These are phyloP conservation scores for Meloidogyne exigua DNA, from an alignment of 1,140 invertebrate genomes.

Conservation along the genomic window DNA sequence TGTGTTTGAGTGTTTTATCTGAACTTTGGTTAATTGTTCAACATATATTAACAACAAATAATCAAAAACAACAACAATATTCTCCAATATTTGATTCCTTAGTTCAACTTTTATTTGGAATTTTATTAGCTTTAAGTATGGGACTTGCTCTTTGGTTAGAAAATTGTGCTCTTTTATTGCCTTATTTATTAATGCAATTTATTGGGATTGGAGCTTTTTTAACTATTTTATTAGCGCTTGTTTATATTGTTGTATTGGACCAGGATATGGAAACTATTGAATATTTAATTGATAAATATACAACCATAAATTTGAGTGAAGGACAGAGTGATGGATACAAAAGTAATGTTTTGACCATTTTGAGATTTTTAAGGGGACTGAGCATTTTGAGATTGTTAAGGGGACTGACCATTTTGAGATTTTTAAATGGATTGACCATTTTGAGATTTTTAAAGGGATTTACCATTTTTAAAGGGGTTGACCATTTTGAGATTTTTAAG, in stretches of 20 bases:
- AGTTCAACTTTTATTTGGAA: constrained; percentile 40
- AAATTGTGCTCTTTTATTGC: constrained; percentile 43
- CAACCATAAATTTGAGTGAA: not conserved
- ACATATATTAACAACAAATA: constrained; percentile 28
- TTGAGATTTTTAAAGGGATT: not conserved
- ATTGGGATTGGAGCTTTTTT: constrained; percentile 1
- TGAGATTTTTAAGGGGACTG: not conserved
- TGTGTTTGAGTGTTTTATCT: constrained; percentile 45
- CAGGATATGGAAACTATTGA: constrained; percentile 34
- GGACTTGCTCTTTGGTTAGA: constrained; percentile 45
- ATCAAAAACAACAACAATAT: constrained; percentile 5
- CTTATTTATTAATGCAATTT: constrained; percentile 44
- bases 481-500: not conserved
- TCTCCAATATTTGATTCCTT: constrained; percentile 11
- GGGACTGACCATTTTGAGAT: not conserved
- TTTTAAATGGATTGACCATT: not conserved
- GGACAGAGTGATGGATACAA: not conserved
- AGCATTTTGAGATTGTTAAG: not conserved
- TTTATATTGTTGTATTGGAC: constrained; percentile 30
- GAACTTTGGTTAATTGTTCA: constrained; percentile 47
- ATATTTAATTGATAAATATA: constrained; percentile 32
- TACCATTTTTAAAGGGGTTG: not conserved
- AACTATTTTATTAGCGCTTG: constrained; percentile 44
- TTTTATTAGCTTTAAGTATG: constrained; percentile 39
- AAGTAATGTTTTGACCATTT: not conserved